phyloP scores from a whole-genome alignment of 2,797 vertebrate species.

The Lagorchestes hirsutus region DNA sequence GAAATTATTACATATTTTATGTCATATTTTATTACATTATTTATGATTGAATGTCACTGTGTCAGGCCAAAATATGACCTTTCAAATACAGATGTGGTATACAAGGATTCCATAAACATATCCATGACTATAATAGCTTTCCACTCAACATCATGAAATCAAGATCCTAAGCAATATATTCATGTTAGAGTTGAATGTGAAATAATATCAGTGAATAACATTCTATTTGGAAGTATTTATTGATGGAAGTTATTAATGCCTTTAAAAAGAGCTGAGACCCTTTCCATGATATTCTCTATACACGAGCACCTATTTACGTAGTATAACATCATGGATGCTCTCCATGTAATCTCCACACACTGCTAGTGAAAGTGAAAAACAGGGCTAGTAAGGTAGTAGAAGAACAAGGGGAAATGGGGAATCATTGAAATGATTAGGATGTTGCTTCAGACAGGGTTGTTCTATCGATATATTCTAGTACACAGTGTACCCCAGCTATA shows the following conservation, averaged over 20 bases:
- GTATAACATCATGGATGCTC: background rate
- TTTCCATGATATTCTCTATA: background rate
- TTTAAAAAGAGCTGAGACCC: background rate
- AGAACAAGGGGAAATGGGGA: background rate
- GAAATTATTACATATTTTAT: background rate
- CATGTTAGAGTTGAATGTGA: background rate
- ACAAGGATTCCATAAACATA: background rate
- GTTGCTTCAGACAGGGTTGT: background rate
- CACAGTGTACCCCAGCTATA: background rate
- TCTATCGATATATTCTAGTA: background rate
- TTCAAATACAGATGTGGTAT: background rate
- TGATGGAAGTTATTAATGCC: background rate
- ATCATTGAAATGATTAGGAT: background rate
- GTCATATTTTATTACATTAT: background rate
- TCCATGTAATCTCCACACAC: background rate
- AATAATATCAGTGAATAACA: fast-evolving
- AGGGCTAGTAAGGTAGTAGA: background rate
- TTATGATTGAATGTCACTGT: background rate
- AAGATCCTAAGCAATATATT: background rate
- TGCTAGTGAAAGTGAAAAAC: background rate
- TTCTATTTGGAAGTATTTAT: background rate
- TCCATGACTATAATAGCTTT: background rate
- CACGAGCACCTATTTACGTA: background rate
- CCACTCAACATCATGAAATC: background rate
- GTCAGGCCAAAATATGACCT: background rate